Conservation (phyloP, 1,140 invertebrate species). For the Drosophila tsacasi region DNA sequence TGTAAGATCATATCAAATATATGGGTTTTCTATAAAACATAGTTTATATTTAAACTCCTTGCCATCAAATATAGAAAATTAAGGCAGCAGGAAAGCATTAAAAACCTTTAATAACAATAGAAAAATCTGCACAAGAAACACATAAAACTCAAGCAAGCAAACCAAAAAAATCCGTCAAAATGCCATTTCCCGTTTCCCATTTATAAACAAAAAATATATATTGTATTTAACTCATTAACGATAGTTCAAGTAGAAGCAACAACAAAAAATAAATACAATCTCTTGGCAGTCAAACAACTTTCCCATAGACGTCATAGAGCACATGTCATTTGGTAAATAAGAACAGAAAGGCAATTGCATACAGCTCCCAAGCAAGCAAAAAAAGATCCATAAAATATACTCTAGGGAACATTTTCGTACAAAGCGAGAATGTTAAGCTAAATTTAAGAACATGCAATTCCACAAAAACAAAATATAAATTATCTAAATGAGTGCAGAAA, state of each 20-base stretch:
- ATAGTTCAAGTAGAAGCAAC: conserved; percentile 37
- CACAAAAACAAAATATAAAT: conserved; percentile 48
- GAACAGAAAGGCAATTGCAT: conserved; percentile 48
- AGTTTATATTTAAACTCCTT: background rate
- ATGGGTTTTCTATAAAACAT: too few relatives aligned
- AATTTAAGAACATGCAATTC: conserved; percentile 38
- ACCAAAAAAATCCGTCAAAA: conserved; percentile 8
- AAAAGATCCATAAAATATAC: conserved; percentile 39
- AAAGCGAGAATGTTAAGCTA: conserved; percentile 11
- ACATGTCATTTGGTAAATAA: conserved; percentile 59
- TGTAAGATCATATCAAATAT: background rate
- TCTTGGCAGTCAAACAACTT: conserved; percentile 57
- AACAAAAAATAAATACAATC: conserved; percentile 25
- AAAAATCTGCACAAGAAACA: too few relatives aligned
- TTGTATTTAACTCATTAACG: conserved; percentile 30
- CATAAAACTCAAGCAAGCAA: background rate
- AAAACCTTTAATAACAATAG: background rate
- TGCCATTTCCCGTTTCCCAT: conserved; percentile 18
- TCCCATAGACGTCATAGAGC: conserved; percentile 65
- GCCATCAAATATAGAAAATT: background rate
- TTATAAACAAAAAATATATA: conserved; percentile 20
- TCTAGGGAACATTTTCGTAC: background rate
- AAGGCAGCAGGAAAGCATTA: background rate
- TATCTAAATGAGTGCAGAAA: conserved; percentile 50
- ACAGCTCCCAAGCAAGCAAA: conserved; percentile 14